phyloP scores from a whole-genome alignment of 2,113 vertebrate species.

The Australoheros scitulus region DNA sequence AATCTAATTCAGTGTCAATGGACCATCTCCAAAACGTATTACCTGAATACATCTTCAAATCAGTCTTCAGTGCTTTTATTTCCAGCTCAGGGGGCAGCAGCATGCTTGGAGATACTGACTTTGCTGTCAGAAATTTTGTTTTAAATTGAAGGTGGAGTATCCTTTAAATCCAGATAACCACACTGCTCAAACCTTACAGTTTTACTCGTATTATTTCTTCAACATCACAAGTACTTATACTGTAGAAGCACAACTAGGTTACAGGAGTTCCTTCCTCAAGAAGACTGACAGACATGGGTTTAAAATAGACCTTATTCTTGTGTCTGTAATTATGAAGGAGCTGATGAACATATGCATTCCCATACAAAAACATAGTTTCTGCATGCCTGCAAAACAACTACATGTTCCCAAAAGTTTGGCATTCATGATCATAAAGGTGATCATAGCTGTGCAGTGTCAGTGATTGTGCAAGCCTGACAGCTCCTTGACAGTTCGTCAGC shows the following conservation, averaged over 20 bases:
- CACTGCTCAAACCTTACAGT: background rate
- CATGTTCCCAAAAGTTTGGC: slow-evolving; percentile 37
- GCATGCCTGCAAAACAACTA: slow-evolving; percentile 26
- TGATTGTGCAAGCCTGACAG: slow-evolving; percentile 61
- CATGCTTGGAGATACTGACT: background rate
- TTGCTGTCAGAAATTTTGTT: background rate
- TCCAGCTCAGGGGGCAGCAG: background rate
- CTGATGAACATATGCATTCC: slow-evolving; percentile 1
- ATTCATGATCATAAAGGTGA: slow-evolving; percentile 73
- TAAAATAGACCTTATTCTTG: background rate
- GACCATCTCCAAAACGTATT: slow-evolving; percentile 33
- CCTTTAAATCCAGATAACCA: background rate
- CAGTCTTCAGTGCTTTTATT: slow-evolving; percentile 19
- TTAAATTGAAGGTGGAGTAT: background rate
- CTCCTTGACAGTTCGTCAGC: slow-evolving; percentile 68
- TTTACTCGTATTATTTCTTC: background rate
- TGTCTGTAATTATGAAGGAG: background rate
- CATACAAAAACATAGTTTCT: background rate
- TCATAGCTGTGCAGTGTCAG: slow-evolving; percentile 45
- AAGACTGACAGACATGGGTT: background rate
- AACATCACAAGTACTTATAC: background rate
- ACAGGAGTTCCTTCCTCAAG: background rate
- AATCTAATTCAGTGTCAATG: slow-evolving; percentile 40
- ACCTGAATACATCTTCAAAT: slow-evolving; percentile 22
- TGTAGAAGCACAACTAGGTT: background rate